Conservation (phyloP, 2,113 vertebrate species). For the Marmota flaviventris region DNA sequence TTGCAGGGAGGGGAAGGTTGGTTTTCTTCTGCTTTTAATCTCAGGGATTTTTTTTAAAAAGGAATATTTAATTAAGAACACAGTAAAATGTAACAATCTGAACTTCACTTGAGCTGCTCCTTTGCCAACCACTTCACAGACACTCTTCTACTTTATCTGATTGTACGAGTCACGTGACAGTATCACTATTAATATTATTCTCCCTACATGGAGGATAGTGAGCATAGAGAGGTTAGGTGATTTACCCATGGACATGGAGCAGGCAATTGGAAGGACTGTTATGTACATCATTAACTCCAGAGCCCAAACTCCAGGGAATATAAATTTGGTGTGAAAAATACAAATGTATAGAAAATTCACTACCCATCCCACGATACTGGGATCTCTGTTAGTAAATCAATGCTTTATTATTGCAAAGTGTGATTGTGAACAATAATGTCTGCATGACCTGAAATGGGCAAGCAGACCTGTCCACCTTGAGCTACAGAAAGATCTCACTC, state of each 20-base stretch:
- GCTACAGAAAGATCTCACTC: slow-evolving; percentile 38
- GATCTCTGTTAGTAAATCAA: not conserved
- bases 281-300: not conserved
- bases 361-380: not conserved
- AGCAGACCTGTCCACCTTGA: not conserved
- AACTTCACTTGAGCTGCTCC: not conserved
- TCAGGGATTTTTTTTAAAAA: not conserved
- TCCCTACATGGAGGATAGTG: not conserved
- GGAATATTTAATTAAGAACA: not conserved
- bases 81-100: not conserved
- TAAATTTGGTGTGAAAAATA: not conserved
- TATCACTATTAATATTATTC: not conserved
- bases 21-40: not conserved
- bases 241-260: not conserved
- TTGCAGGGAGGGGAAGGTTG: not conserved
- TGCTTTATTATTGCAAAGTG: not conserved
- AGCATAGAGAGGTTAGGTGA: not conserved
- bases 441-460: not conserved
- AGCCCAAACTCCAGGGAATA: not conserved
- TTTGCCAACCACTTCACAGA: not conserved
- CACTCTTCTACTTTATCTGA: not conserved
- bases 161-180: not conserved
- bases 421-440: not conserved
- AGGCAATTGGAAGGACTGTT: not conserved
- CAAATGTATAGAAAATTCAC: not conserved